Base-by-base conservation (phyloP, 2,113 vertebrate species). In the Pandion haliaetus region DNA sequence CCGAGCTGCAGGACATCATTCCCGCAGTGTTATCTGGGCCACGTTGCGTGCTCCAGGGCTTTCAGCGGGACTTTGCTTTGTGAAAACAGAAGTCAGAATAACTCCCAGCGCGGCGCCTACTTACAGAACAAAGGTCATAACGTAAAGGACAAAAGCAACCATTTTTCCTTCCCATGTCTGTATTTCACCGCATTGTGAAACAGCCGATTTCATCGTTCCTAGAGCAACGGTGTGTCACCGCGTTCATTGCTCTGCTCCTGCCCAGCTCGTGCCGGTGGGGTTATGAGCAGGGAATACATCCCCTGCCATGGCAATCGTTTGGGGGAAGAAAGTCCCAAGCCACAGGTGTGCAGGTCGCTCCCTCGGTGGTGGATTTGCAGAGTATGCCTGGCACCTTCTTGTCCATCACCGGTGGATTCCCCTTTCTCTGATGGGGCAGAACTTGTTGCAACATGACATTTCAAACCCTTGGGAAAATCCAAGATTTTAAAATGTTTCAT, bases 41-140 rank as follows among this genome's bases (percentile, higher is more conserved):
- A 5, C 19, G 17, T 0, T 17, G 49, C 8, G 1, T 5, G 76
- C 70, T 63, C 45, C 40, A 8, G 38, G n/a, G 82, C 77, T 82
- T 74, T 86, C 62, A 47, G 82, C 2, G 8, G 29, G 76, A 93
- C 80, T 93, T 94, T 82, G 93, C 93, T 88, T 95, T 93, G 74
- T 91, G 74, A 91, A 90, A 94, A 38, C 86, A 83, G 28, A 36
- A 91, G 34, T 66, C 34, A 55, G 87, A 80, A 59, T 82, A 86
- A 78, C 74, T 93, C 67, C 31, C 74, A 55, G 55, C 0, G 0
- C 2, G 4, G 45, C 7, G 1, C 34, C 66, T 70, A 76, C 66
- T 11, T 36, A 81, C 63, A 63, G 95, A 88, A 44, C 96, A 94
- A 97, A 97, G 97, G 91, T 97, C 86, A 0, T 62, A 87, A 94